Conservation (phyloP, 2,113 vertebrate genomes). For the Ascaphus truei region DNA sequence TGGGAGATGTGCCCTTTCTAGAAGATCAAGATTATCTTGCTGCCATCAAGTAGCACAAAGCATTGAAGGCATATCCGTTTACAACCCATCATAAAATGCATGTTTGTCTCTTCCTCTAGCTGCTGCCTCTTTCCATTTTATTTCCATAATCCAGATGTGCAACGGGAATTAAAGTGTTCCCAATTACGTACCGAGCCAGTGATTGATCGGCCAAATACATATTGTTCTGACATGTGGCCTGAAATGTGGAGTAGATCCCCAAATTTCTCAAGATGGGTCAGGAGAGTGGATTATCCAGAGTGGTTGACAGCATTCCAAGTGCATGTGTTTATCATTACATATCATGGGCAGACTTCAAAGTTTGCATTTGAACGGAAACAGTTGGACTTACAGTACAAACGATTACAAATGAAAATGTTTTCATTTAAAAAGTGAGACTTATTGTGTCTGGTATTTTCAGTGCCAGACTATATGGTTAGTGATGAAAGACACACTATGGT, state of each 20-base stretch:
- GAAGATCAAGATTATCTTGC: neutral
- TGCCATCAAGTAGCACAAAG: neutral
- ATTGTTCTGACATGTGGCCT: neutral
- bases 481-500: constrained; percentile 1
- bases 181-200: constrained; percentile 7
- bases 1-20: neutral
- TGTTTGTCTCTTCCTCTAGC: neutral
- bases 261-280: neutral
- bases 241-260: neutral
- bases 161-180: constrained; percentile 18
- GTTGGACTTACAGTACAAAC: constrained; percentile 29
- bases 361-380: constrained; percentile 24
- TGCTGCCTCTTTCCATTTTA: neutral
- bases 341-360: constrained; percentile 24
- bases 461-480: constrained; percentile 15
- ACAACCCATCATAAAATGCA: neutral
- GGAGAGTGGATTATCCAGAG: constrained; percentile 6
- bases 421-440: constrained; percentile 29
- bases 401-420: constrained; percentile 23
- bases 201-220: constrained; percentile 23
- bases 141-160: constrained; percentile 23
- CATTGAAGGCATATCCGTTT: neutral
- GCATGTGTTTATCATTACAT: constrained; percentile 26
- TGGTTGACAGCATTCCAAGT: constrained; percentile 13
- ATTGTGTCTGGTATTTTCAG: constrained; percentile 25